Evolutionary conservation across 2,113 vertebrate species (phyloP).

Genomic region (Excalfactoria chinensis): DNA sequence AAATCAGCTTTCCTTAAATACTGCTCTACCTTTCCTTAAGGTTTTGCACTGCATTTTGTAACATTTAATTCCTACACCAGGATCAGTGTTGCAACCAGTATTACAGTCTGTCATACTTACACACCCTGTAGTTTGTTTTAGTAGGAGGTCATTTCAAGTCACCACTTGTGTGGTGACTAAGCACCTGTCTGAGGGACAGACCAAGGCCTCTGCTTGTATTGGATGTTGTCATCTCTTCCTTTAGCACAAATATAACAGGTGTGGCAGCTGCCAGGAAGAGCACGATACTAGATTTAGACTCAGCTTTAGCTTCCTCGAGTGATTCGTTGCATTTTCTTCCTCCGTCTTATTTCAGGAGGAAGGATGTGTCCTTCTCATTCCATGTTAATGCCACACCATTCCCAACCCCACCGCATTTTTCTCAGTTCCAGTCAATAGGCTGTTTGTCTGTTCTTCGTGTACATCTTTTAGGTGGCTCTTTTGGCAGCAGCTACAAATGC

Average conservation of each 20-base stretch:
- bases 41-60: conserved; percentile 18
- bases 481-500: not conserved
- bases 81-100: conserved; percentile 5
- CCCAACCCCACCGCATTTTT: not conserved
- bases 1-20: not conserved
- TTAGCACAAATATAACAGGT: not conserved
- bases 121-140: not conserved
- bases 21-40: not conserved
- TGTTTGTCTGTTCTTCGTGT: not conserved
- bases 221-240: not conserved
- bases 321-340: not conserved
- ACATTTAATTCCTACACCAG: not conserved
- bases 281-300: not conserved
- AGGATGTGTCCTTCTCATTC: not conserved
- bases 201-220: not conserved
- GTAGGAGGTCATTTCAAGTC: conserved; percentile 16
- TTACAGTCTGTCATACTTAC: not conserved
- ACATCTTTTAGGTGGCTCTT: not conserved
- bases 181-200: not conserved
- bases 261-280: conserved; percentile 16
- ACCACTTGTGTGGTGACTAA: conserved; percentile 39
- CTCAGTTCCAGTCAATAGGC: not conserved
- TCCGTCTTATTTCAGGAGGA: not conserved
- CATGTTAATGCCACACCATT: not conserved
- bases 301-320: not conserved